phyloP scores from a whole-genome alignment of 2,888 invertebrate species.

The Drosophila limbata region DNA sequence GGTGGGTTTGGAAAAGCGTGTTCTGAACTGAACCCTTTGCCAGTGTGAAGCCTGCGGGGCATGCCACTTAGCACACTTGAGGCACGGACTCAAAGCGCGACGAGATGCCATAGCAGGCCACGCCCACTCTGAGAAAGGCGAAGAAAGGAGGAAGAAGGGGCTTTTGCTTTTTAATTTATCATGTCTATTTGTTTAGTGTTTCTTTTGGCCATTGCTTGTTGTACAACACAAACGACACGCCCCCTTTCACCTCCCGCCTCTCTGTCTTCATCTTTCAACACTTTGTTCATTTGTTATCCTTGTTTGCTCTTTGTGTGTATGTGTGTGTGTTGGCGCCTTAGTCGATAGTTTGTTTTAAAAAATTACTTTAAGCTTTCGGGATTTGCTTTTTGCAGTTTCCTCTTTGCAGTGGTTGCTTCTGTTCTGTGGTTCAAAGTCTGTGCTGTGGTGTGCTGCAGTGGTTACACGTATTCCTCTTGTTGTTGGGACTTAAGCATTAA shows the following conservation, averaged over 20 bases:
- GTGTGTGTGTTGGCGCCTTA: slow-evolving; percentile 38
- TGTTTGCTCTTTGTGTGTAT: slow-evolving; percentile 57
- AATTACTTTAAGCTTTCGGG: slow-evolving; percentile 53
- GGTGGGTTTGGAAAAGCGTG: neutral
- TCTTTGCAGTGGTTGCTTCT: slow-evolving; percentile 32
- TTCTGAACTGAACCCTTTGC: slow-evolving; percentile 4
- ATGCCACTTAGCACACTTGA: slow-evolving; percentile 73
- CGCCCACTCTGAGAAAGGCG: slow-evolving; percentile 26
- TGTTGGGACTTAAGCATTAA: slow-evolving; percentile 57
- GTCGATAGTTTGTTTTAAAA: slow-evolving; percentile 71
- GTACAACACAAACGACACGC: slow-evolving; percentile 30
- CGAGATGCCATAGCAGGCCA: slow-evolving; percentile 30
- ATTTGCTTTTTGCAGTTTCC: slow-evolving; percentile 56
- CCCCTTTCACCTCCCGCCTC: neutral
- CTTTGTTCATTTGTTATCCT: slow-evolving; percentile 71
- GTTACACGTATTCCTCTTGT: slow-evolving; percentile 13
- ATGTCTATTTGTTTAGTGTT: slow-evolving; percentile 78
- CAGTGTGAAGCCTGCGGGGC: slow-evolving; percentile 58
- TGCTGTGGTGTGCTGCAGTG: slow-evolving; percentile 35
- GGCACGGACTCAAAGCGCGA: slow-evolving; percentile 39
- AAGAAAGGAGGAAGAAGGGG: neutral
- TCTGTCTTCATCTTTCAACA: slow-evolving; percentile 9
- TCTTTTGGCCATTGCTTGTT: slow-evolving; percentile 55
- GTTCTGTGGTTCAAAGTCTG: slow-evolving; percentile 25
- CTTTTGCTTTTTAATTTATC: slow-evolving; percentile 76